Evolutionary conservation across 2,797 vertebrate genomes (phyloP).

Genomic region (Vultur gryphus): DNA sequence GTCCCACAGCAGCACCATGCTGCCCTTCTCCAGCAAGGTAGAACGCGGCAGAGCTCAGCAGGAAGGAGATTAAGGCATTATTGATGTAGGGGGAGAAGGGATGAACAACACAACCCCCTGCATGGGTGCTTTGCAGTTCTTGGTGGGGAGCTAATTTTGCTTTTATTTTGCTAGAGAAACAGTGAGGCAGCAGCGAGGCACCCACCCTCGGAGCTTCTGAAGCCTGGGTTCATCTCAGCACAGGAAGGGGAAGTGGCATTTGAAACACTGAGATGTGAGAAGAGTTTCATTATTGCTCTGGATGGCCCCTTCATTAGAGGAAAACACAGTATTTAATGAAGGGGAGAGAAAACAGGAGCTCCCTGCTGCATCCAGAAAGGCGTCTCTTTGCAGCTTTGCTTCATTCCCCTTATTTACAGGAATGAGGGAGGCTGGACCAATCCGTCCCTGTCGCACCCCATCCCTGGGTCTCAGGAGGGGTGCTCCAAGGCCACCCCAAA

Average conservation of each 20-base stretch:
- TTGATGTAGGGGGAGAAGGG: conserved; percentile 6
- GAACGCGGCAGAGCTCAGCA: neutral
- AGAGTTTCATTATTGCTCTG: conserved; percentile 52
- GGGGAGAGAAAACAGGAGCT: conserved; percentile 19
- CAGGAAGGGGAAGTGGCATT: neutral
- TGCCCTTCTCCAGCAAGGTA: neutral
- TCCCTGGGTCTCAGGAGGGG: neutral
- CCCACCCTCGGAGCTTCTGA: neutral
- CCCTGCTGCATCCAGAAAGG: neutral
- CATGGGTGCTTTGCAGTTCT: neutral
- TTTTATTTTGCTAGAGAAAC: conserved; percentile 4
- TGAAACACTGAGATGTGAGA: neutral
- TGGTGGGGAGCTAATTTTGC: conserved; percentile 37
- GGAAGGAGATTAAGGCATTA: conserved; percentile 22
- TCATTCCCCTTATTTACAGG: neutral
- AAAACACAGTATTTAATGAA: conserved; percentile 46
- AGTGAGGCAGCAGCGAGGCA: fast-evolving
- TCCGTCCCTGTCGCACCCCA: fast-evolving
- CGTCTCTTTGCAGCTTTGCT: neutral
- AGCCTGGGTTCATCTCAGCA: neutral
- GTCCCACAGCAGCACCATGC: neutral
- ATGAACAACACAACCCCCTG: neutral
- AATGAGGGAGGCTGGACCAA: neutral
- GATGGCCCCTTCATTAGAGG: conserved; percentile 43
- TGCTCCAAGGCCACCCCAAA: neutral